phyloP scores from a whole-genome alignment of 2,113 vertebrate genomes.

The Limnothrissa miodon region DNA sequence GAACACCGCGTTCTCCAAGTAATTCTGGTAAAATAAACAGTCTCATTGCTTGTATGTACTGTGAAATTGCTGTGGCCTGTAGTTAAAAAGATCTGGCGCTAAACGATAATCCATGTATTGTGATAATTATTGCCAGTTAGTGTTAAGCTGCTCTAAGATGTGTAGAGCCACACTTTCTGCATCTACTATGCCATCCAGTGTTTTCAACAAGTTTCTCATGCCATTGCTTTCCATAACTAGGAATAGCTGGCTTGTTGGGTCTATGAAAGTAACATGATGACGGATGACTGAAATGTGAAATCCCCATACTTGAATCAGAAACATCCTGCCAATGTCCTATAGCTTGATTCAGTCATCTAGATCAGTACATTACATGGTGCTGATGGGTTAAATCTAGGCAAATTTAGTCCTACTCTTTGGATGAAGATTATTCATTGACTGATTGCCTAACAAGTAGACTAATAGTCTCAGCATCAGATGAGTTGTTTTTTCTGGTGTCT shows the following conservation, averaged over 20 bases:
- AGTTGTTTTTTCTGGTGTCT: background rate
- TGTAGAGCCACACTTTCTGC: background rate
- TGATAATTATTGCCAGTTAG: background rate
- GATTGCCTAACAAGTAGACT: background rate
- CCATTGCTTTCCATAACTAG: background rate
- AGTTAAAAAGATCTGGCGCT: background rate
- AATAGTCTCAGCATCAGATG: background rate
- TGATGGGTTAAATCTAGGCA: background rate
- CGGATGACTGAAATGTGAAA: background rate
- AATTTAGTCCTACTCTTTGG: background rate
- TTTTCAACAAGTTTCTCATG: background rate
- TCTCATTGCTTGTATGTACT: background rate
- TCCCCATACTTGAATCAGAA: background rate
- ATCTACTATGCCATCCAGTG: background rate
- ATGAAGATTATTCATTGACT: background rate
- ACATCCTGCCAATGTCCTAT: background rate
- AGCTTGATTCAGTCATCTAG: background rate
- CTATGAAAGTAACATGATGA: background rate
- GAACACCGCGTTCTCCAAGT: slow-evolving; percentile 24
- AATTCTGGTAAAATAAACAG: slow-evolving; percentile 36
- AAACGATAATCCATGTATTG: background rate
- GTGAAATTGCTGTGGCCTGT: background rate
- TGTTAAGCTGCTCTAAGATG: background rate
- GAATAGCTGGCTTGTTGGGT: background rate
- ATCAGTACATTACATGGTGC: background rate